Evolutionary conservation across 2,888 invertebrate genomes (phyloP), one percentile per base, ranked within the genome.

Genomic region (Quadriops clusia): DNA sequence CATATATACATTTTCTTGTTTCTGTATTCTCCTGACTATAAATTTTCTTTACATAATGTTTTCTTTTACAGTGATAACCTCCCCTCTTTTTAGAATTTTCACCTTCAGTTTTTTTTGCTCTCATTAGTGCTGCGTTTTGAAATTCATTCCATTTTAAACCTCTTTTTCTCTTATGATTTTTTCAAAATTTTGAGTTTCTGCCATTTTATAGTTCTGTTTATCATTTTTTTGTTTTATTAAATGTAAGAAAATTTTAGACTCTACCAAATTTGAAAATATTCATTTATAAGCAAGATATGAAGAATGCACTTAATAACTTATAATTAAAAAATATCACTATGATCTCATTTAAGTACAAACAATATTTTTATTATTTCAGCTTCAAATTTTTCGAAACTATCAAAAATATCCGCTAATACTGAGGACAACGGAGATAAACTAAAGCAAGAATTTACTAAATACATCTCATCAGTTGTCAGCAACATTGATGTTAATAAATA

Each of bases 341-440:
- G 7, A 18, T 3, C 22, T 25, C 20, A 26, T 25, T 24, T 29
- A 16, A 32, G 25, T 20, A 14, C 17, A 15, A 28, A 12, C 18
- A 16, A 14, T 21, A 17, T 11, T 34, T 10, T 23, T 1, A 8
- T 12, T 8, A n/a, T 25, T 44, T 5, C 23, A 49, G 49, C 49
- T 2, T 36, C 43, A 2, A 38, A 42, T 13, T 49, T 51, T 38
- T 41, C 44, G 10, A 48, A 49, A 37, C 45, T 51, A 14, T 46
- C 50, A 1, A 46, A 49, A 30, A 41, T 49, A 11, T 34, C 37
- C 6, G 45, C 47, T 6, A 46, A 51, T 41, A 34, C 47, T 28
- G 48, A 50, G 5, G 34, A 38, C 3, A 39, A 46, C 17, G 39
- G 45, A 4, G 48, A 49, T 16, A 51, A 49, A 37, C 42, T 49